Evolutionary conservation across 1,140 invertebrate genomes (phyloP).

Genomic region (Macrobrachium nipponense): DNA sequence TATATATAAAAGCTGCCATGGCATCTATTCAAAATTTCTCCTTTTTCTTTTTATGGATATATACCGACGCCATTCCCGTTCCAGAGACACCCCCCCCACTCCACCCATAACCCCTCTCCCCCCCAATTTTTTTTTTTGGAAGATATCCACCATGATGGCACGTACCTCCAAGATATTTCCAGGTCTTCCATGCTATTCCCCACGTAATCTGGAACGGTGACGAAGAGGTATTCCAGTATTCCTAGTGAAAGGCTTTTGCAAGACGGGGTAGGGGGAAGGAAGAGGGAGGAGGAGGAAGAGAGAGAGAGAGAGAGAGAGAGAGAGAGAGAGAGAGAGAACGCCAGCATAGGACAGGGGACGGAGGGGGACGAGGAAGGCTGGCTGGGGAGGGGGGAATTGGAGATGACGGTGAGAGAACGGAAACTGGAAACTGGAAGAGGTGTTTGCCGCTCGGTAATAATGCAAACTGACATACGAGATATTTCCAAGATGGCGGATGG

Average conservation of each 20-base stretch:
- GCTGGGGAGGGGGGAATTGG: not conserved
- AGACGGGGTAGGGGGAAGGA: not conserved
- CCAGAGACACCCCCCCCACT: too few relatives aligned
- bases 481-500: too few relatives aligned
- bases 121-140: not conserved
- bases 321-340: not conserved
- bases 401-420: not conserved
- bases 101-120: not conserved
- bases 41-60: not conserved
- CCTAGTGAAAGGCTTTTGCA: too few relatives aligned
- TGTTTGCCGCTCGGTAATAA: too few relatives aligned
- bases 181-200: too few relatives aligned
- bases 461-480: too few relatives aligned
- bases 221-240: too few relatives aligned
- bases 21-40: not conserved
- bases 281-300: not conserved
- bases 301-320: not conserved
- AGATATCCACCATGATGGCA: constrained; percentile 24
- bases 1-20: too few relatives aligned
- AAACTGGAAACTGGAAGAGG: not conserved
- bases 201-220: too few relatives aligned
- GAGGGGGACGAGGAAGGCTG: not conserved
- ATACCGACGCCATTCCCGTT: not conserved
- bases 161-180: too few relatives aligned
- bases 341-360: not conserved